phyloP scores from a whole-genome alignment of 2,113 vertebrate genomes.

The Larimichthys crocea region DNA sequence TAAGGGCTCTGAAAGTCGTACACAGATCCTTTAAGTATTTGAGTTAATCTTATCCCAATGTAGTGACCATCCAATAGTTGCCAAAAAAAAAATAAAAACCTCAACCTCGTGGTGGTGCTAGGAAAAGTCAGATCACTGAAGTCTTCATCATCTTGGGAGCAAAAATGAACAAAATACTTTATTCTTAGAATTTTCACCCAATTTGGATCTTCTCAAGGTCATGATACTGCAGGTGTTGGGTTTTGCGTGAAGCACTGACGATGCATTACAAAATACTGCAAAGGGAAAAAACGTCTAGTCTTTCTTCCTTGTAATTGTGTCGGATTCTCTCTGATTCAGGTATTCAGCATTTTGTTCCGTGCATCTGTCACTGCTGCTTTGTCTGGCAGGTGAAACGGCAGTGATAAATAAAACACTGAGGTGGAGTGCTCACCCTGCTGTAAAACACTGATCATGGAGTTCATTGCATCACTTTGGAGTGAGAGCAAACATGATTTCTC shows the following conservation, averaged over 20 bases:
- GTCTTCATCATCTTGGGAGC: neutral
- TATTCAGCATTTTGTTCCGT: slow-evolving; percentile 57
- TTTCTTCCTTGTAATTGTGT: slow-evolving; percentile 49
- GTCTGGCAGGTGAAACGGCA: slow-evolving; percentile 56
- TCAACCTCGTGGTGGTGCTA: neutral
- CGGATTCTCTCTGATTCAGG: slow-evolving; percentile 54
- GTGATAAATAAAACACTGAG: slow-evolving; percentile 67
- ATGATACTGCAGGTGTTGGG: neutral
- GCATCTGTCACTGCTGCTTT: slow-evolving; percentile 62
- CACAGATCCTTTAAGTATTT: too few species aligned
- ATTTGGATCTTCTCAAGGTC: neutral
- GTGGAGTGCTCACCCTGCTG: slow-evolving; percentile 49
- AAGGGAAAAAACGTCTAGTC: slow-evolving; percentile 22
- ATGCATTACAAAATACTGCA: slow-evolving; percentile 11
- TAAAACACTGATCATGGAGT: slow-evolving; percentile 62
- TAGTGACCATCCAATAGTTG: neutral
- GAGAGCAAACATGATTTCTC: slow-evolving; percentile 58
- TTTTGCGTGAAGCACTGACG: slow-evolving; percentile 21
- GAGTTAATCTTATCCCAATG: neutral
- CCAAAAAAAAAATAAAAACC: neutral
- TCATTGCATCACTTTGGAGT: slow-evolving; percentile 65
- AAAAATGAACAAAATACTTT: neutral
- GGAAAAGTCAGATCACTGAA: neutral
- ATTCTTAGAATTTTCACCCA: neutral
- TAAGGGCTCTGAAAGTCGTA: too few species aligned